These are phyloP conservation scores for Lerema accius DNA, from an alignment of 1,140 invertebrate genomes.

Conservation along the genomic window DNA sequence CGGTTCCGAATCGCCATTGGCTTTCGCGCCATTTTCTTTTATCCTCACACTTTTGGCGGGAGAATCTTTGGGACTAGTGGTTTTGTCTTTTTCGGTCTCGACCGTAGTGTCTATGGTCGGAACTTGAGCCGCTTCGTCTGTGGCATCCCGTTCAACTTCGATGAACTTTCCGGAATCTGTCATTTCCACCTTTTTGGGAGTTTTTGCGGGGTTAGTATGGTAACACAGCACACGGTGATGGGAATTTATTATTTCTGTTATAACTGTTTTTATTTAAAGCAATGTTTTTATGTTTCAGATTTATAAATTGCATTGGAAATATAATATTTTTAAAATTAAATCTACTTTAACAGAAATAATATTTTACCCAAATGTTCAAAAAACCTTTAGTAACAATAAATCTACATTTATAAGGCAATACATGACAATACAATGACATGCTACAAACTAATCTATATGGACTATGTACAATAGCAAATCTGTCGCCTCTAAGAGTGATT, in stretches of 20 bases:
- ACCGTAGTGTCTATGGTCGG: conserved; percentile 44
- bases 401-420: no score
- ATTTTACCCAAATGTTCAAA: conserved; percentile 3
- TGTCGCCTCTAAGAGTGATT: not conserved
- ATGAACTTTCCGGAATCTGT: conserved; percentile 82
- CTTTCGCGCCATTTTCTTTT: conserved; percentile 75
- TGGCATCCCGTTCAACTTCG: conserved; percentile 73
- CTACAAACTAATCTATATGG: not conserved
- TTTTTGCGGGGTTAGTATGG: conserved; percentile 52
- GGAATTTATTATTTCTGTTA: conserved; percentile 31
- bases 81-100: conserved; percentile 41
- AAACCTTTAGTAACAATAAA: conserved; percentile 23
- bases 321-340: not conserved
- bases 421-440: conserved; percentile 12
- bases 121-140: conserved; percentile 18
- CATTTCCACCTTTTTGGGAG: conserved; percentile 75
- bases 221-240: conserved; percentile 43
- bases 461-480: conserved; percentile 8
- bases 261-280: no score
- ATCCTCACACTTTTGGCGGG: conserved; percentile 74
- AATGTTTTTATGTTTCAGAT: no score
- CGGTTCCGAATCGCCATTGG: conserved; percentile 60
- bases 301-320: no score
- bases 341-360: conserved; percentile 13
- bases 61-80: conserved; percentile 60